Percentiles rank a stretch among this genome's conserved stretches.
Evolutionary conservation across 2,113 vertebrate genomes (phyloP).

Genomic region (Sorex araneus): DNA sequence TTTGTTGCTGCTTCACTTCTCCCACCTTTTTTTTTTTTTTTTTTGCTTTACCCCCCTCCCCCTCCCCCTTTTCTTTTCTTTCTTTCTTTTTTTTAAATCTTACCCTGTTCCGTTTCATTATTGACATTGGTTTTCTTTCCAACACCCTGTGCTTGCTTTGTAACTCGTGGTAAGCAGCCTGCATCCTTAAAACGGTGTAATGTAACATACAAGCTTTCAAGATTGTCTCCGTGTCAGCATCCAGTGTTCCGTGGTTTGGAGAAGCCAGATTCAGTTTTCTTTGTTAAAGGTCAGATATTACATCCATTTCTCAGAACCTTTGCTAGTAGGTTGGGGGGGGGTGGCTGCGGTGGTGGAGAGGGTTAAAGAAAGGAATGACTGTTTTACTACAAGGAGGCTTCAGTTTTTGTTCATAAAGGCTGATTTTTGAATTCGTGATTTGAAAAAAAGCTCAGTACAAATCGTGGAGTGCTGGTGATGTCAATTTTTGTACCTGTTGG

Average conservation of each 20-base stretch:
- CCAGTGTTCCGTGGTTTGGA: conserved; percentile 46
- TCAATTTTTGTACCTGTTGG: conserved; percentile 69
- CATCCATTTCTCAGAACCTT: conserved; percentile 4
- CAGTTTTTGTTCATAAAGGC: neutral
- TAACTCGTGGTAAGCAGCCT: neutral
- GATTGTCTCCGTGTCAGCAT: neutral
- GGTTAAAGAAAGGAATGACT: conserved; percentile 58
- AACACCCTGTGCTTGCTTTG: neutral
- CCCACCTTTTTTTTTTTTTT: neutral
- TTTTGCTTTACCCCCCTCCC: too few relatives aligned
- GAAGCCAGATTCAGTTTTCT: conserved; percentile 29
- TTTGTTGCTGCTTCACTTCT: neutral
- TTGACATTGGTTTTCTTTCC: neutral
- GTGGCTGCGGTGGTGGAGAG: neutral
- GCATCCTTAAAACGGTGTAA: neutral
- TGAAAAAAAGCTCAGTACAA: neutral
- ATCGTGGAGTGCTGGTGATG: neutral
- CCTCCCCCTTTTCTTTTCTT: neutral
- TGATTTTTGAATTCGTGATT: neutral
- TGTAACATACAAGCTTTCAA: neutral
- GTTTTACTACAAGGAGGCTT: neutral
- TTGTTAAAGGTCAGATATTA: conserved; percentile 41
- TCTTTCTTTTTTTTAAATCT: neutral
- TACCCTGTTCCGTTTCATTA: neutral
- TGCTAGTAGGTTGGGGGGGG: conserved; percentile 15